A percentile compares a stretch with the other conserved stretches of the same genome.
phyloP scores from a whole-genome alignment of 1,140 invertebrate species.

The Riptortus pedestris region DNA sequence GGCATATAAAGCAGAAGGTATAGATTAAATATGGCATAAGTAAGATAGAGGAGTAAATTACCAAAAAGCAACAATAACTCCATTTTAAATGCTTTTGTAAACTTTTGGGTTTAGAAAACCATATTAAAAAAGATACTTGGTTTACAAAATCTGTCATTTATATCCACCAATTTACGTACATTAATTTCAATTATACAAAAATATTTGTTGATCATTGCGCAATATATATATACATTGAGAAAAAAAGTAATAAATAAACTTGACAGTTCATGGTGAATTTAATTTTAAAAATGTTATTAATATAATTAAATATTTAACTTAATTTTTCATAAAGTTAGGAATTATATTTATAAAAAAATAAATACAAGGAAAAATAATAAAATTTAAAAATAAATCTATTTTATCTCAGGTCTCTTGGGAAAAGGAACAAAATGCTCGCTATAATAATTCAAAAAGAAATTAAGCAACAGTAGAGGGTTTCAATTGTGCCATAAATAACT shows the following conservation, averaged over 20 bases:
- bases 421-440: not conserved
- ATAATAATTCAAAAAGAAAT: not conserved
- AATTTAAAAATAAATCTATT: no score
- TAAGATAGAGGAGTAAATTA: not conserved
- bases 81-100: not conserved
- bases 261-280: not conserved
- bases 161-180: not conserved
- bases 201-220: no score
- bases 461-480: not conserved
- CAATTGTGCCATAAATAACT: not conserved
- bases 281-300: no score
- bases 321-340: not conserved
- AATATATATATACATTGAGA: not conserved
- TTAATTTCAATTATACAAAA: constrained; percentile 9
- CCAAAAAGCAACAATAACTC: not conserved
- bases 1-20: constrained; percentile 21
- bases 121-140: constrained; percentile 11
- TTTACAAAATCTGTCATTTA: not conserved
- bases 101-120: not conserved
- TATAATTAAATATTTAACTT: not conserved
- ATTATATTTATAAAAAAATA: not conserved
- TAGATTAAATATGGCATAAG: not conserved
- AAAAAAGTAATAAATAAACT: not conserved
- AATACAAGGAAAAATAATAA: no score
- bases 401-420: no score